Evolutionary conservation across 2,797 vertebrate genomes (phyloP), one percentile per base, ranked within the genome.

Genomic region (Cuniculus paca): DNA sequence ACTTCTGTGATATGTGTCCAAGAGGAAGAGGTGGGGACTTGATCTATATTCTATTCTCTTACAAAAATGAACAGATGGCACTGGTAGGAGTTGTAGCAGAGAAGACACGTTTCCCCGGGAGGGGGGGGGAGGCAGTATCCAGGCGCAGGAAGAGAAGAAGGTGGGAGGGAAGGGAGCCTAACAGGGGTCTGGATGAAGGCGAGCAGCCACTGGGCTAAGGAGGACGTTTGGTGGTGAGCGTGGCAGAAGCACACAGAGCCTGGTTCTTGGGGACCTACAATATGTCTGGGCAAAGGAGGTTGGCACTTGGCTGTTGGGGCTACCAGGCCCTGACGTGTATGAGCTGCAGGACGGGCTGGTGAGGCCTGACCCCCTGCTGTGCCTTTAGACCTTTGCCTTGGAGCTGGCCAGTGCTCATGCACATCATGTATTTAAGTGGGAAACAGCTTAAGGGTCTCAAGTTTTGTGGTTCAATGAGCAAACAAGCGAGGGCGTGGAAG

Each of bases 21-120:
- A 1, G 60, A 65, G 0, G 0, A 0, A 52, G 56, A 94, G 56
- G 17, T 88, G 87, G 78, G 88, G 39, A 50, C 70, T 88, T 26
- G 36, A 54, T 68, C 54, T 79, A 39, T 94, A 91, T 93, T 95
- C 12, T 88, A 68, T 91, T 91, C 88, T 84, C 79, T 89, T 96
- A 77, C 45, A 61, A 42, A 89, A 74, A 80, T 72, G 72, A 63
- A 74, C 34, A 28, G 61, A 48, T 83, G 72, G 48, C 92, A 82
- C 16, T 65, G 12, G 82, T 82, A 90, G 68, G 78, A 83, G 72
- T 31, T 78, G 39, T 14, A 89, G 75, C 91, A 60, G n/a, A 84
- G 83, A 63, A 94, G 54, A 65, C 65, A 28, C 34, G n/a, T 54
- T 24, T 39, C 26, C 88, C 39, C 87, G 70, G 70, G 54, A 83